Conservation (phyloP, 2,888 invertebrate species). For the Ormyrus thymus region DNA sequence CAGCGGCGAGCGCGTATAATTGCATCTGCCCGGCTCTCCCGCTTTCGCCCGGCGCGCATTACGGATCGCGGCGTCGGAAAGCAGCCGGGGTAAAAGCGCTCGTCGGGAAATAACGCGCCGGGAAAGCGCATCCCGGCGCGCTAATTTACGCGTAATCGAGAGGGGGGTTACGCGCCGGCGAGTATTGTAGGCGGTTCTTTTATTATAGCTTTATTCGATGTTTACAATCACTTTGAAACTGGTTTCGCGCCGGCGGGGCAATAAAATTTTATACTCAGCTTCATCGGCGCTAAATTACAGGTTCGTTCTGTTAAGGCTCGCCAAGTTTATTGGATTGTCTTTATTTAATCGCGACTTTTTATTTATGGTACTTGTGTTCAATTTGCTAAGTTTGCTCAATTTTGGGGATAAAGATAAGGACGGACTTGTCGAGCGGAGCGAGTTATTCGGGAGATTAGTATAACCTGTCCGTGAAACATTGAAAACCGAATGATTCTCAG, state of each 20-base stretch:
- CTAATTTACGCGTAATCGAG: slow-evolving; percentile 37
- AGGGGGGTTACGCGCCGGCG: not conserved
- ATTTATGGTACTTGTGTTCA: slow-evolving; percentile 18
- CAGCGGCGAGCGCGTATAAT: no score
- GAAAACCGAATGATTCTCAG: no score
- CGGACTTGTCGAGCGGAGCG: no score
- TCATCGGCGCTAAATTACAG: slow-evolving; percentile 17
- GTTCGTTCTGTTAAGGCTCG: slow-evolving; percentile 9
- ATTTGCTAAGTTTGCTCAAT: slow-evolving; percentile 9
- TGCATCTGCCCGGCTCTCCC: no score
- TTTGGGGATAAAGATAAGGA: no score
- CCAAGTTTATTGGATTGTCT: slow-evolving; percentile 39
- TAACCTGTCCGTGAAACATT: no score
- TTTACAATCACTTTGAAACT: slow-evolving; percentile 37
- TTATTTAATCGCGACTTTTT: slow-evolving; percentile 19
- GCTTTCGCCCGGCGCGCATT: no score
- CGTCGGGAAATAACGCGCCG: slow-evolving; percentile 15
- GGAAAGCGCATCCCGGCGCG: not conserved
- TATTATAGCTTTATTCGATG: slow-evolving; percentile 36
- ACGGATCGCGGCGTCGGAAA: no score
- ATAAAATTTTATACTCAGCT: slow-evolving; percentile 38
- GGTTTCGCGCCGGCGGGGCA: slow-evolving; percentile 10
- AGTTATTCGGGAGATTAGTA: no score
- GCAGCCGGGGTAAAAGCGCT: not conserved
- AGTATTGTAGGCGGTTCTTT: slow-evolving; percentile 28